Conservation (phyloP, 1,140 invertebrate species). For the Atta cephalotes region DNA sequence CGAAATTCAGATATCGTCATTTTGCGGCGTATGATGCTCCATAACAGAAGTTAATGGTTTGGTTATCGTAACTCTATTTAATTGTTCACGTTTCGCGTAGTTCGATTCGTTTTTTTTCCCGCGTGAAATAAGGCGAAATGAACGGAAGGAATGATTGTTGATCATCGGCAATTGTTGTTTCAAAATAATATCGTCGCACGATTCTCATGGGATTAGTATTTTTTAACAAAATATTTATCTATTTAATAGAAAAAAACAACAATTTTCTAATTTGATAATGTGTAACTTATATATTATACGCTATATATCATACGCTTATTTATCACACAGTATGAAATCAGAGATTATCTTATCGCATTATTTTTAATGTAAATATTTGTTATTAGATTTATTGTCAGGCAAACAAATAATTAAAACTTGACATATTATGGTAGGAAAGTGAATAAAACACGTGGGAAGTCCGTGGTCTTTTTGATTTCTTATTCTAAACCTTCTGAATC, state of each 20-base stretch:
- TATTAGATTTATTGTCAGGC: neutral
- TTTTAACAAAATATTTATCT: slow-evolving; percentile 12
- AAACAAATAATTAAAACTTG: neutral
- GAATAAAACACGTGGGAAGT: neutral
- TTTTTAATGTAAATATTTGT: slow-evolving; percentile 31
- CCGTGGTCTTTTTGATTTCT: neutral
- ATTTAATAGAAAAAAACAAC: neutral
- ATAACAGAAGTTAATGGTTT: slow-evolving; percentile 71
- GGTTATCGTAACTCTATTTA: slow-evolving; percentile 71
- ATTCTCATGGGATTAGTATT: neutral
- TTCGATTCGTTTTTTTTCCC: slow-evolving; percentile 5
- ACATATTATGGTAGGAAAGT: neutral
- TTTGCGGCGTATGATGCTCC: slow-evolving; percentile 28
- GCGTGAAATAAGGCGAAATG: slow-evolving; percentile 30
- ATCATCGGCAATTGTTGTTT: neutral
- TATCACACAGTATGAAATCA: neutral
- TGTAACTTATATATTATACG: neutral
- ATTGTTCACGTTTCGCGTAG: slow-evolving; percentile 35
- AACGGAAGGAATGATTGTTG: neutral
- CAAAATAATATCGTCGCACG: neutral
- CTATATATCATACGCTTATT: neutral
- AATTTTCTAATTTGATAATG: neutral
- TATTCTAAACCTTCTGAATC: neutral
- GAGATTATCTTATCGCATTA: slow-evolving; percentile 35
- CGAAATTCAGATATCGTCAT: slow-evolving; percentile 47